Base-by-base conservation (phyloP, 2,797 vertebrate genomes). In the Euthynnus affinis region DNA sequence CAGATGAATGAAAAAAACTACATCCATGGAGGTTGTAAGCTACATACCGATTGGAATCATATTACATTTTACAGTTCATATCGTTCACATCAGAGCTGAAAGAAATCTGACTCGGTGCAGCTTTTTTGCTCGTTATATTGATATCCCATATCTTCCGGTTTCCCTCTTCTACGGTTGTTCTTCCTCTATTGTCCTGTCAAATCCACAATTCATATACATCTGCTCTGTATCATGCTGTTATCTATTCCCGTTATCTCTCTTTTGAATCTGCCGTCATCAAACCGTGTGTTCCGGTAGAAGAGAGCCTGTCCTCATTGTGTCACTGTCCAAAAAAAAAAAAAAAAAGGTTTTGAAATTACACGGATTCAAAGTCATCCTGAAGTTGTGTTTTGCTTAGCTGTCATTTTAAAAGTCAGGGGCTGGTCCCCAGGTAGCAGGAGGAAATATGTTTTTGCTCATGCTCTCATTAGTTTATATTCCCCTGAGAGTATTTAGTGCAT, bases 231-330 rank as follows among this genome's bases (percentile, higher is more conserved):
- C 40, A 60, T 46, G 57, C 56, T 65, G 52, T 81, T 59, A 67
- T 80, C 44, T 49, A 0, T 56, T 61, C 14, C 46, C n/a, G 63
- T 74, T 40, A 71, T 80, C 55, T 27, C 53, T 74, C 48, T 66
- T 72, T 78, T 67, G n/a, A 70, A 78, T 80, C 65, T 72, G 46
- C 55, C 10, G 5, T 58, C 72, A 68, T 71, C 65, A 68, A 58
- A 66, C n/a, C 13, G 15, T 25, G 27, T 64, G 46, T 78, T 84
- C 60, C 58, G 22, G 61, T 57, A 44, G 15, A 32, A 64, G 18
- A 58, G 57, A 71, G 25, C 15, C 1, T 86, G 78, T 27, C 71
- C 87, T 80, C 80, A 85, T 78, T 91, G 79, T 88, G 84, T 87
- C 85, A n/a, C 56, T 61, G 71, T 83, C 76, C 80, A 66, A 65